phyloP scores from a whole-genome alignment of 2,113 vertebrate species.

The Hippopotamus amphibius region DNA sequence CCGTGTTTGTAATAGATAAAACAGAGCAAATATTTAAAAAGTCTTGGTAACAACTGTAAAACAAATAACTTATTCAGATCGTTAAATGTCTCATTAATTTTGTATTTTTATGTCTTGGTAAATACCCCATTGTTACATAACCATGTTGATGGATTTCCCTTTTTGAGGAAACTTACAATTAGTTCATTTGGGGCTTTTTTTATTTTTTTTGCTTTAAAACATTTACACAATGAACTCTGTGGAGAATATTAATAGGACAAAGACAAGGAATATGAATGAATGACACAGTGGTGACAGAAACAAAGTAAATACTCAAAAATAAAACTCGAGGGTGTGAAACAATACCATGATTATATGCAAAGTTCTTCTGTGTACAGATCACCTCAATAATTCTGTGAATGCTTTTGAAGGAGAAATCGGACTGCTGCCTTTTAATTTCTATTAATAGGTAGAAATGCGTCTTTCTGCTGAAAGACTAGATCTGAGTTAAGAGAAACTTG shows the following conservation, averaged over 20 bases:
- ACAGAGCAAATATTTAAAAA: not conserved
- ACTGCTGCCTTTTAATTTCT: not conserved
- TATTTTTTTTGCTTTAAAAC: not conserved
- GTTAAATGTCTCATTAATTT: constrained; percentile 8
- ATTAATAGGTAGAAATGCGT: not conserved
- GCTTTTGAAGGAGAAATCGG: not conserved
- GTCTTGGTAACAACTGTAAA: not conserved
- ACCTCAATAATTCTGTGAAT: not conserved
- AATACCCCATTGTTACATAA: not conserved
- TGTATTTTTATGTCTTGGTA: not conserved
- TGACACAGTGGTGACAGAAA: not conserved
- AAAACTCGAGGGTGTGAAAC: not conserved
- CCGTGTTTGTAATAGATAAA: not conserved
- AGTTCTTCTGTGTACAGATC: not conserved
- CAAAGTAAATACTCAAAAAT: not conserved
- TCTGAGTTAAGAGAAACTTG: not conserved
- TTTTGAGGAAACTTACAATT: constrained; percentile 9
- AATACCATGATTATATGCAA: not conserved
- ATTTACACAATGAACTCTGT: not conserved
- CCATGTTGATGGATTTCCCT: not conserved
- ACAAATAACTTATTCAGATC: not conserved
- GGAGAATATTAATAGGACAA: not conserved
- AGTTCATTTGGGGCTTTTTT: not conserved
- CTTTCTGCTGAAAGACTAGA: not conserved
- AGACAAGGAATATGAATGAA: not conserved